Percentiles rank a stretch among this genome's conserved stretches.
Evolutionary conservation across 2,888 invertebrate species (phyloP).

Genomic region (Cantharis rufa): DNA sequence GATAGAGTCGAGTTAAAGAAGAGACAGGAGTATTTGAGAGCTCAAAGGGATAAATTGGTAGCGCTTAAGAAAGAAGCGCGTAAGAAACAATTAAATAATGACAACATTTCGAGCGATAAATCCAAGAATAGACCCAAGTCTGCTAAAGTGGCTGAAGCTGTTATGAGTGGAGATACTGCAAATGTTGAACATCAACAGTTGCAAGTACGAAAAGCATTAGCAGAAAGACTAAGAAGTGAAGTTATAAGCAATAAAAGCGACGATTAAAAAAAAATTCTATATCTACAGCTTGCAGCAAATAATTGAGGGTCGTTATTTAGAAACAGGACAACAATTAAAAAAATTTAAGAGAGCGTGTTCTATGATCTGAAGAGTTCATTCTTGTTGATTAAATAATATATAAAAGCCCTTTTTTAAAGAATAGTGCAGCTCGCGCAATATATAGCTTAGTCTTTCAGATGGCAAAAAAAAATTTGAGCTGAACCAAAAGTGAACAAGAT

Average conservation of each 20-base stretch:
- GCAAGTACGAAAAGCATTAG: constrained; percentile 81
- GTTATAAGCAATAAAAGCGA: constrained; percentile 66
- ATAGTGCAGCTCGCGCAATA: too few species aligned
- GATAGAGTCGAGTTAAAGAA: constrained; percentile 70
- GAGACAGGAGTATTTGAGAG: constrained; percentile 83
- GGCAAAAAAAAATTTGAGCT: too few species aligned
- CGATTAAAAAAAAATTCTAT: neutral
- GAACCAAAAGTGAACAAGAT: too few species aligned
- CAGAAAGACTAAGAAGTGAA: constrained; percentile 82
- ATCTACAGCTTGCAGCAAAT: neutral
- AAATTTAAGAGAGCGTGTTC: neutral
- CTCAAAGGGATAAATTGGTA: constrained; percentile 88
- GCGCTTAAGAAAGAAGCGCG: constrained; percentile 88
- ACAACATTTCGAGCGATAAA: constrained; percentile 50
- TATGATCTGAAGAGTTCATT: neutral
- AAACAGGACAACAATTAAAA: neutral
- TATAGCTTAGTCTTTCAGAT: too few species aligned
- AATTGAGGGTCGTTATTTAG: neutral
- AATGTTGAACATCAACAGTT: constrained; percentile 63
- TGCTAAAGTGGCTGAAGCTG: constrained; percentile 72
- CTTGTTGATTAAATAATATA: neutral
- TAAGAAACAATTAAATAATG: constrained; percentile 61
- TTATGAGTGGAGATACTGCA: constrained; percentile 60
- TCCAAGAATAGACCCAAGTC: constrained; percentile 67
- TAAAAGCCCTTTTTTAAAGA: too few species aligned